Evolutionary conservation across 1,140 invertebrate genomes (phyloP).

Genomic region (Aphaenogaster ashmeadi): DNA sequence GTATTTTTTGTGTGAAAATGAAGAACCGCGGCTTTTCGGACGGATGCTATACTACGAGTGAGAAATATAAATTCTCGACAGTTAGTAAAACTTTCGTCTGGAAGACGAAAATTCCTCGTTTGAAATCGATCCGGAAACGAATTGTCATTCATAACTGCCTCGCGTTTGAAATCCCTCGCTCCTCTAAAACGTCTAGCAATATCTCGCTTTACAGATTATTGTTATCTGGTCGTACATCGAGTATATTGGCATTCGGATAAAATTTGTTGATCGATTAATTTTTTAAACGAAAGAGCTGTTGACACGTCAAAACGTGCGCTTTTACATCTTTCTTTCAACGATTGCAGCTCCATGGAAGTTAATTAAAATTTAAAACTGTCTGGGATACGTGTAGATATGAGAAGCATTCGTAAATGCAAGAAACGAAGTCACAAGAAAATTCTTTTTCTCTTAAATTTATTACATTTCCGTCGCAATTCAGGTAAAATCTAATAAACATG

Average conservation of each 20-base stretch:
- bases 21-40: conserved; percentile 24
- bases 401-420: neutral
- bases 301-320: neutral
- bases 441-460: conserved; percentile 10
- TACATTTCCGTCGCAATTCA: conserved; percentile 18
- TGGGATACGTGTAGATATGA: neutral
- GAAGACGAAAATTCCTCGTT: neutral
- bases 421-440: neutral
- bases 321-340: neutral
- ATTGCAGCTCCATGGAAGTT: neutral
- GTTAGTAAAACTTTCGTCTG: neutral
- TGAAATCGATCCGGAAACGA: neutral
- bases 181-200: neutral
- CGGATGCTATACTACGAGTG: neutral
- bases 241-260: neutral
- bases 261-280: neutral
- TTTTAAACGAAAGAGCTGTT: neutral
- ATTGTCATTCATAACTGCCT: neutral
- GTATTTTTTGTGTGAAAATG: conserved; percentile 22
- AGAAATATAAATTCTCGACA: neutral
- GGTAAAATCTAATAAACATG: conserved; percentile 31
- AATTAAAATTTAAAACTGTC: neutral
- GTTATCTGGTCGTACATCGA: neutral
- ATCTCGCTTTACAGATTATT: neutral
- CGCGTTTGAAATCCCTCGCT: neutral